A percentile compares a stretch with the other conserved stretches of the same genome.
These are phyloP conservation scores for Gracilinanus agilis DNA, from an alignment of 2,113 vertebrate genomes.

Conservation along the genomic window DNA sequence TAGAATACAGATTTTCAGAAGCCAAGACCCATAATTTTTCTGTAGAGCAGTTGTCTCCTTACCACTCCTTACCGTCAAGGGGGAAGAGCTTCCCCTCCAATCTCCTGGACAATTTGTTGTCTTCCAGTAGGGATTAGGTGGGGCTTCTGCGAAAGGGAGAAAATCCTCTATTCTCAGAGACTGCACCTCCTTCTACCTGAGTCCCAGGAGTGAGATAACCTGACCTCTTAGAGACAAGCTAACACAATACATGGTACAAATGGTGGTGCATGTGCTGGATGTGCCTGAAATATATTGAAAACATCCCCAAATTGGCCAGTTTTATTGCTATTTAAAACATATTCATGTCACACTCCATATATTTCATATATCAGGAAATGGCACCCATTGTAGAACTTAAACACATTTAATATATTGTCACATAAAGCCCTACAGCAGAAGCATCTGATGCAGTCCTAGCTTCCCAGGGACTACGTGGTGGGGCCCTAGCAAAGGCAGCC, in stretches of 20 bases:
- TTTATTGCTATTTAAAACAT: constrained; percentile 57
- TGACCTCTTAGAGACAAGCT: constrained; percentile 12
- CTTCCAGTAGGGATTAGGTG: not conserved
- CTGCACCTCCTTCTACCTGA: not conserved
- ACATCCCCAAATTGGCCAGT: constrained; percentile 37
- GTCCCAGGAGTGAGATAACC: not conserved
- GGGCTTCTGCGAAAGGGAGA: not conserved
- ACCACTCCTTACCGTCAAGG: too few relatives aligned
- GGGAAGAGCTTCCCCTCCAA: not conserved
- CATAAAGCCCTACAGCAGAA: rapidly evolving
- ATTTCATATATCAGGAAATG: constrained; percentile 56
- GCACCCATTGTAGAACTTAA: constrained; percentile 9
- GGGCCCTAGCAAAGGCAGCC: too few relatives aligned
- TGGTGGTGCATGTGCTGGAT: constrained; percentile 4
- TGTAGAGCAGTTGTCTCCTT: not conserved
- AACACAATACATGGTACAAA: constrained; percentile 28
- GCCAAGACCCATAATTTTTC: not conserved
- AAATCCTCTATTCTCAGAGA: not conserved
- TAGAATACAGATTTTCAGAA: not conserved
- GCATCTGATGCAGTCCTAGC: too few relatives aligned
- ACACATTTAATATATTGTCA: not conserved
- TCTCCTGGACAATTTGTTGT: not conserved
- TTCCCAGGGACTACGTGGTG: rapidly evolving
- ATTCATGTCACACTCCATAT: constrained; percentile 61
- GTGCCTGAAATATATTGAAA: constrained; percentile 52